A percentile compares a stretch with the other conserved stretches of the same genome.
Evolutionary conservation across 1,140 invertebrate genomes (phyloP).

Genomic region (Papilio polytes): DNA sequence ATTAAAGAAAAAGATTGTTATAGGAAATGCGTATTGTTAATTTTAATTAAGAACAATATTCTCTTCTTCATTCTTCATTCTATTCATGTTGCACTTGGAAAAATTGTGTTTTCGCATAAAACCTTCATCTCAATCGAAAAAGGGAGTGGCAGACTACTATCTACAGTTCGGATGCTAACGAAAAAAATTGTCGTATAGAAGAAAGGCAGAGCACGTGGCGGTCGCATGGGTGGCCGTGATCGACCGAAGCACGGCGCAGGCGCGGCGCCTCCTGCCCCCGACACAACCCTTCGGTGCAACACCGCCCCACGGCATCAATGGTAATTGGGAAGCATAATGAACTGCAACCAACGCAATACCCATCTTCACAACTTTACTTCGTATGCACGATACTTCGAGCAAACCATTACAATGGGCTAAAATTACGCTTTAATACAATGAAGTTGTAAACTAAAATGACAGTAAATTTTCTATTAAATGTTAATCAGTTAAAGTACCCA

Average conservation of each 20-base stretch:
- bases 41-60: not conserved
- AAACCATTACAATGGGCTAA: not conserved
- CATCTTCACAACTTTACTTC: slow-evolving; percentile 9
- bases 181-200: slow-evolving; percentile 16
- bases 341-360: slow-evolving; percentile 31
- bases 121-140: not conserved
- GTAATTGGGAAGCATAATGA: slow-evolving; percentile 37
- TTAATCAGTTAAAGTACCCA: not conserved
- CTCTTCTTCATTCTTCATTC: not conserved
- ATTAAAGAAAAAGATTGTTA: not conserved
- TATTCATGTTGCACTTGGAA: not conserved
- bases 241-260: slow-evolving; percentile 68
- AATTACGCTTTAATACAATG: too few relatives aligned
- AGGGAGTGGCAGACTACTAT: slow-evolving; percentile 15
- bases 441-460: too few relatives aligned
- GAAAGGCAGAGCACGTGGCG: slow-evolving; percentile 65
- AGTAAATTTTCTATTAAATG: not conserved
- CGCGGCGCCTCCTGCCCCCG: slow-evolving; percentile 56
- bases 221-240: slow-evolving; percentile 64
- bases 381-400: not conserved
- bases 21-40: not conserved
- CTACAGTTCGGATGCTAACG: slow-evolving; percentile 4
- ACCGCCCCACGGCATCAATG: slow-evolving; percentile 24
- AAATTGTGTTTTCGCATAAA: not conserved
- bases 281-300: slow-evolving; percentile 55